These are phyloP conservation scores for Nemoura dubitans DNA, from an alignment of 2,888 invertebrate genomes.

Conservation along the genomic window DNA sequence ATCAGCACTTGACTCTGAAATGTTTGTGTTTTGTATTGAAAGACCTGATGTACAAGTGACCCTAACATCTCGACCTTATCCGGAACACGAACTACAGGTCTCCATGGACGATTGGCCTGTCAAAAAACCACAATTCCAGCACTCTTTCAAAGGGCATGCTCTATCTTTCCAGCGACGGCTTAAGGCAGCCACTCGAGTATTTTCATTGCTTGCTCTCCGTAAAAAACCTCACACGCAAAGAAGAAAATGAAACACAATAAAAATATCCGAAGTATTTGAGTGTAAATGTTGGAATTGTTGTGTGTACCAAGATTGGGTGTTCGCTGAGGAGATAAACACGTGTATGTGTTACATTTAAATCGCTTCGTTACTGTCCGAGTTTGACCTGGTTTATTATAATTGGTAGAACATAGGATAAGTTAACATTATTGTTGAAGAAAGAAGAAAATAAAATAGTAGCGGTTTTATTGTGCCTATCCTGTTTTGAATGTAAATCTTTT, in stretches of 20 bases:
- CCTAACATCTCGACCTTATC: background rate
- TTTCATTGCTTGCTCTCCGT: too few relatives aligned
- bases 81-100: too few relatives aligned
- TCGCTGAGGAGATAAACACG: background rate
- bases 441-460: too few relatives aligned
- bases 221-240: background rate
- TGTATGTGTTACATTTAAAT: background rate
- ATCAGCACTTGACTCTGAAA: background rate
- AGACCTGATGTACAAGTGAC: background rate
- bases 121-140: background rate
- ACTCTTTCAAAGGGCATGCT: background rate
- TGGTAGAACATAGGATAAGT: background rate
- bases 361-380: background rate
- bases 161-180: background rate
- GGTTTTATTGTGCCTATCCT: too few relatives aligned
- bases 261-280: background rate
- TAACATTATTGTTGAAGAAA: too few relatives aligned
- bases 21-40: background rate
- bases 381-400: background rate
- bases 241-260: background rate
- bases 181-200: too few relatives aligned
- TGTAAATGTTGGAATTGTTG: background rate
- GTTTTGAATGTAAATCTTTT: too few relatives aligned
- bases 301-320: background rate
- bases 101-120: background rate